phyloP scores from a whole-genome alignment of 1,140 invertebrate genomes.

The Cyrtorhinus lividipennis region DNA sequence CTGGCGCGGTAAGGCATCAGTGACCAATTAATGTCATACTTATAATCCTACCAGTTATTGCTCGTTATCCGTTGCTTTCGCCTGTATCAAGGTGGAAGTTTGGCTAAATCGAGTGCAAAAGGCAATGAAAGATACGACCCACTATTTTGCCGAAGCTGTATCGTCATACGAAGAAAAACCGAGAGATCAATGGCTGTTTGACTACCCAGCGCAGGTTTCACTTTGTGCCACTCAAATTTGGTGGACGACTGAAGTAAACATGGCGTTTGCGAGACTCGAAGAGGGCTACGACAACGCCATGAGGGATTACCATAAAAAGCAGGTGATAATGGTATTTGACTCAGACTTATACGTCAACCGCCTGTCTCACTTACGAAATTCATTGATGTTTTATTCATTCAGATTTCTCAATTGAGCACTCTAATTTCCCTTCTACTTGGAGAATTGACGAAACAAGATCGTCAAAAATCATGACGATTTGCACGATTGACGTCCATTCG shows the following conservation, averaged over 20 bases:
- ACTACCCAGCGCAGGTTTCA: constrained; percentile 87
- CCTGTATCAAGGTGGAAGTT: constrained; percentile 60
- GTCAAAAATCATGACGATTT: constrained; percentile 98
- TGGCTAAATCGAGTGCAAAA: constrained; percentile 80
- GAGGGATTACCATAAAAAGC: constrained; percentile 93
- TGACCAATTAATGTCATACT: constrained; percentile 26
- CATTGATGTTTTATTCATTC: too few species aligned
- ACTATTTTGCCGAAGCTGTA: constrained; percentile 74
- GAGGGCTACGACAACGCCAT: constrained; percentile 93
- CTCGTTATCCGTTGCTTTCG: too few species aligned
- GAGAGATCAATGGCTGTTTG: constrained; percentile 87
- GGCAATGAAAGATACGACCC: constrained; percentile 65
- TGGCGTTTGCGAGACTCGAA: constrained; percentile 71
- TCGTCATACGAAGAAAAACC: constrained; percentile 84
- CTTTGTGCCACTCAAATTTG: constrained; percentile 91
- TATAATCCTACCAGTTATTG: background rate
- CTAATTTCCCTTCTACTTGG: constrained; percentile 79
- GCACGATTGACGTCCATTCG: constrained; percentile 91
- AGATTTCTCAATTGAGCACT: constrained; percentile 72
- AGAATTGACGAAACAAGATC: constrained; percentile 71
- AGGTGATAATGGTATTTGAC: too few species aligned
- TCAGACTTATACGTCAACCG: too few species aligned
- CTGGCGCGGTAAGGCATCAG: constrained; percentile 52
- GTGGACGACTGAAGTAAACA: constrained; percentile 92
- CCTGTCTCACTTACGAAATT: too few species aligned